phyloP scores from a whole-genome alignment of 2,113 vertebrate genomes.

The Apodemus sylvaticus region DNA sequence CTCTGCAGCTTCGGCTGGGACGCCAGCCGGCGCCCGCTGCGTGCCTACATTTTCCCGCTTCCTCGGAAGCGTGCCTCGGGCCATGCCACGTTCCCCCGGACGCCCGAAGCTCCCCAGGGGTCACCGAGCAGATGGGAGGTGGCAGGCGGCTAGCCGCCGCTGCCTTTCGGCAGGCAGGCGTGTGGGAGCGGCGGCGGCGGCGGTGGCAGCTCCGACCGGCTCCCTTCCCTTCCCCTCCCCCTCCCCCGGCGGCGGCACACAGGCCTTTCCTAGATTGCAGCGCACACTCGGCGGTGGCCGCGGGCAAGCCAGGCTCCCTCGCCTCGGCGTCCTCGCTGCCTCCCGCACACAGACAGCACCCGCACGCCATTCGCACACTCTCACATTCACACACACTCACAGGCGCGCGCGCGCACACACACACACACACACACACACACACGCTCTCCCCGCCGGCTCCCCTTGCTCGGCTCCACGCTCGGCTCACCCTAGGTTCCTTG shows the following conservation, averaged over 20 bases:
- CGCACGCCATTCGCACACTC: conserved; percentile 26
- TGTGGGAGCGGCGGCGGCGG: not conserved
- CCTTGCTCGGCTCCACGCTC: not conserved
- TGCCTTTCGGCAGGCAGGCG: conserved; percentile 4
- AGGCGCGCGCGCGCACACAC: not conserved
- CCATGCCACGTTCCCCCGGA: not conserved
- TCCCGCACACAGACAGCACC: not conserved
- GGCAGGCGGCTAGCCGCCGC: not conserved
- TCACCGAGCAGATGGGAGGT: conserved; percentile 7
- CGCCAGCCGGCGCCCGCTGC: not conserved
- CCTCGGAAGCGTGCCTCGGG: not conserved
- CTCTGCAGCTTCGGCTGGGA: conserved; percentile 12
- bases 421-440: not conserved
- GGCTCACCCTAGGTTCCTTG: not conserved
- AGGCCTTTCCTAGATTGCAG: conserved; percentile 79
- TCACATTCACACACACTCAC: not conserved
- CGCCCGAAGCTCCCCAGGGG: not conserved
- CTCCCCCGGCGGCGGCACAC: conserved; percentile 33
- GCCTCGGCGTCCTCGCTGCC: conserved; percentile 41
- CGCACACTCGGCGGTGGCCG: not conserved
- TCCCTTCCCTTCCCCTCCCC: conserved; percentile 52
- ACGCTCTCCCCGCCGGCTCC: conserved; percentile 1
- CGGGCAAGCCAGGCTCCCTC: conserved; percentile 19
- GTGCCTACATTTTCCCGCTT: conserved; percentile 59
- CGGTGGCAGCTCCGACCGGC: conserved; percentile 12